phyloP scores from a whole-genome alignment of 2,797 vertebrate species.

The Mormyrus hasselquistii region DNA sequence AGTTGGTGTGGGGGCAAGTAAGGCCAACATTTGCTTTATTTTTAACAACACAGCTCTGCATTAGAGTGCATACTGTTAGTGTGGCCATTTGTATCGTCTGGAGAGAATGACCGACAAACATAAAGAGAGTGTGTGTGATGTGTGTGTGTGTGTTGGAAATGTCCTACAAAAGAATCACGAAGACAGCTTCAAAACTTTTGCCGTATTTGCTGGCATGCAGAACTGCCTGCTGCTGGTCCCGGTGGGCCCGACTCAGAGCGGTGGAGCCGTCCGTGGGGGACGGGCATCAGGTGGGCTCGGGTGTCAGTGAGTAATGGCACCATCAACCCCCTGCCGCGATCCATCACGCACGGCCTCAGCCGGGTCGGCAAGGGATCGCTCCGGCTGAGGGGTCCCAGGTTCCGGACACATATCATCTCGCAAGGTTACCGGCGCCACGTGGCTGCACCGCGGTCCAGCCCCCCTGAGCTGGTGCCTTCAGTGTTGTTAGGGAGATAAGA shows the following conservation, averaged over 20 bases:
- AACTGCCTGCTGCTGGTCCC: constrained; percentile 62
- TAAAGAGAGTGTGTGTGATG: background rate
- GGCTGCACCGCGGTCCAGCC: constrained; percentile 57
- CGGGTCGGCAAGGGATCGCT: constrained; percentile 66
- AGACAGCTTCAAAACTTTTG: constrained; percentile 33
- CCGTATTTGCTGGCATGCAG: constrained; percentile 58
- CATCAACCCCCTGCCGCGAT: constrained; percentile 89
- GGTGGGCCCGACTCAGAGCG: constrained; percentile 61
- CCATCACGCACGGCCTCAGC: constrained; percentile 81
- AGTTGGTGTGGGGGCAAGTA: constrained; percentile 48
- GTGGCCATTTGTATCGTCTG: constrained; percentile 40
- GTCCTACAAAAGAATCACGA: constrained; percentile 41
- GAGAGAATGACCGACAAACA: constrained; percentile 31
- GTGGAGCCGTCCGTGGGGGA: constrained; percentile 69
- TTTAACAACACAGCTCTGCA: background rate
- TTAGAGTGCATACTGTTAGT: background rate
- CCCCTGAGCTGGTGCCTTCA: constrained; percentile 24
- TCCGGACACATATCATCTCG: constrained; percentile 81
- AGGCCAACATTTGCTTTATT: background rate
- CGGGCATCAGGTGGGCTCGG: constrained; percentile 78
- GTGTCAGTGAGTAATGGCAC: constrained; percentile 94
- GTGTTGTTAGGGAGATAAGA: background rate
- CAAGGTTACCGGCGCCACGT: constrained; percentile 80
- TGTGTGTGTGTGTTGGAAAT: background rate
- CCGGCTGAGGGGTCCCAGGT: constrained; percentile 70